These are phyloP conservation scores for Saguinus midas DNA, from an alignment of 2,113 vertebrate species.

Conservation along the genomic window DNA sequence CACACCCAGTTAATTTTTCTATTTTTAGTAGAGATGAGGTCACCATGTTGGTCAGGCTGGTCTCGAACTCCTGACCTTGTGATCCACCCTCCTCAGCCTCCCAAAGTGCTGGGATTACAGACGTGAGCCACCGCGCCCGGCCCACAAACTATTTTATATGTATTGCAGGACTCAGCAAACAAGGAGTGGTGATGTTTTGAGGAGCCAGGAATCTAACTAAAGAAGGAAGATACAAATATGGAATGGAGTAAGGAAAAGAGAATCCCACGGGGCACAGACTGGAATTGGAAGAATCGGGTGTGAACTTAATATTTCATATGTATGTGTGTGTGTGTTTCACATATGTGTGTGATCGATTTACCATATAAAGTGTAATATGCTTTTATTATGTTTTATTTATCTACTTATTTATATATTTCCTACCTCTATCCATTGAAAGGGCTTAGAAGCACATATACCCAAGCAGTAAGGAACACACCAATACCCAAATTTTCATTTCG, in stretches of 20 bases:
- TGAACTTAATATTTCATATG: conserved; percentile 1
- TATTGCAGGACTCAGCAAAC: background rate
- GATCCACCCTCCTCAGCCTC: too few species aligned
- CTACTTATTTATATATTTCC: background rate
- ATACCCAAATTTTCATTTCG: background rate
- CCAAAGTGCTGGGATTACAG: too few species aligned
- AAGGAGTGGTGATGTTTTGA: background rate
- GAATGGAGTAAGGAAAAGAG: background rate
- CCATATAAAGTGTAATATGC: background rate
- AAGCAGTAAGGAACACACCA: background rate
- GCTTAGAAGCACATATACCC: background rate
- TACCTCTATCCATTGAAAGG: background rate
- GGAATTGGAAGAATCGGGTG: background rate
- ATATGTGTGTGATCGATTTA: background rate
- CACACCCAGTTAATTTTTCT: too few species aligned
- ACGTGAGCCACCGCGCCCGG: too few species aligned
- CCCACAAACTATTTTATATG: background rate
- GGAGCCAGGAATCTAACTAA: background rate
- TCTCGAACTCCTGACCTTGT: too few species aligned
- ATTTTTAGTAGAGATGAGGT: too few species aligned
- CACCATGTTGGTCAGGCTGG: too few species aligned
- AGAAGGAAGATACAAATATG: background rate
- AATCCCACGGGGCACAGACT: background rate
- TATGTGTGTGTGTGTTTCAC: background rate
- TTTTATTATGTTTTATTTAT: background rate